phyloP scores from a whole-genome alignment of 2,113 vertebrate species.

The Falcunculus frontatus region DNA sequence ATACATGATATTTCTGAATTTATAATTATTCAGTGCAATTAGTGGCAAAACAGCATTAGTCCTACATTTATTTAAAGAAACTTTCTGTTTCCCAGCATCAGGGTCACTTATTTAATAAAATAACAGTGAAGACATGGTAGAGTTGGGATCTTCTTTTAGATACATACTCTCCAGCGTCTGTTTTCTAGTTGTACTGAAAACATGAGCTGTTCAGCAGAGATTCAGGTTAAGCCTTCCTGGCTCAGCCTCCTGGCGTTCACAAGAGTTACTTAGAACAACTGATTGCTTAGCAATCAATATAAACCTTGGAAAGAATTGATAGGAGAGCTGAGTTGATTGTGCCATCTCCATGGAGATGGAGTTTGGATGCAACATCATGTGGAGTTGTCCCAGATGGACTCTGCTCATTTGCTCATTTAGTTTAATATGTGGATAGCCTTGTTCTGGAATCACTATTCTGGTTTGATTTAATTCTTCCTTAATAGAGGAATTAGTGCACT shows the following conservation, averaged over 20 bases:
- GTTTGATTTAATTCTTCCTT: background rate
- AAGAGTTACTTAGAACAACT: background rate
- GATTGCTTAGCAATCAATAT: background rate
- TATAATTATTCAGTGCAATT: background rate
- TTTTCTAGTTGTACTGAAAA: background rate
- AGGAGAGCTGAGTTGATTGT: background rate
- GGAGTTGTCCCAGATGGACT: background rate
- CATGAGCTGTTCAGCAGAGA: background rate
- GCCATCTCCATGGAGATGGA: background rate
- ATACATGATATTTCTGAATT: background rate
- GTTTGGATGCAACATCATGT: background rate
- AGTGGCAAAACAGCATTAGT: background rate
- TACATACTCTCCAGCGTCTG: background rate
- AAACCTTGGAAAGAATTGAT: background rate
- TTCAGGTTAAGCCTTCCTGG: background rate
- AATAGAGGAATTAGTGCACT: background rate
- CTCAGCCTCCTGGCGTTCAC: background rate
- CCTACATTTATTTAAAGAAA: background rate
- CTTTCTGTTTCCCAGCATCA: background rate
- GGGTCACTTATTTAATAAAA: background rate
- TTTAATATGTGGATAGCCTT: background rate
- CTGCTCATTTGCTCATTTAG: background rate
- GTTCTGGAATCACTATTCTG: background rate
- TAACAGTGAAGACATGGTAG: background rate
- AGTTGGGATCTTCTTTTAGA: background rate